Evolutionary conservation across 2,113 vertebrate genomes (phyloP).

Genomic region (Dasyprocta punctata): DNA sequence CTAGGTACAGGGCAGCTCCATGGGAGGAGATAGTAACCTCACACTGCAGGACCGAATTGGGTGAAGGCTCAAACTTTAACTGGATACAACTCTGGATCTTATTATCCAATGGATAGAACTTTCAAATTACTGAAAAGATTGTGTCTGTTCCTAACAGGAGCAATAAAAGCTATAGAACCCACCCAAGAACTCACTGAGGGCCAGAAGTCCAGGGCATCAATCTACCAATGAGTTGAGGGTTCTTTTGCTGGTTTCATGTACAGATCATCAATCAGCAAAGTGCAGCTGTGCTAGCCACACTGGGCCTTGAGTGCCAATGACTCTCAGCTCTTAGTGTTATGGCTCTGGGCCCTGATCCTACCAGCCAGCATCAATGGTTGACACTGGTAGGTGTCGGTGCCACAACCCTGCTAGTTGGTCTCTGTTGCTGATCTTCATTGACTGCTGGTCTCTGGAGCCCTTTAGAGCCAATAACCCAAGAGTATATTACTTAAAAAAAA

Average conservation of each 20-base stretch:
- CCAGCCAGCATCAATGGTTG: neutral
- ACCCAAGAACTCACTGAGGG: neutral
- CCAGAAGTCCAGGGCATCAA: neutral
- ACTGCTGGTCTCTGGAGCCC: neutral
- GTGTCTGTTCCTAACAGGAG: neutral
- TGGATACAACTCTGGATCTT: neutral
- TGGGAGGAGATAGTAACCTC: fast-evolving
- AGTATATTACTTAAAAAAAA: neutral
- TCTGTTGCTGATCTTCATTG: neutral
- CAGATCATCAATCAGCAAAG: neutral
- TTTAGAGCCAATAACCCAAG: neutral
- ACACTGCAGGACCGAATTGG: neutral
- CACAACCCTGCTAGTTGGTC: neutral
- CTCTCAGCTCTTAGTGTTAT: neutral
- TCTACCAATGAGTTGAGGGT: neutral
- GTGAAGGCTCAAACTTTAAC: neutral
- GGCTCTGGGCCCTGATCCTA: neutral
- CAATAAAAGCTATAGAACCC: neutral
- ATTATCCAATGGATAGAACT: neutral
- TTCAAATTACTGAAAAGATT: neutral
- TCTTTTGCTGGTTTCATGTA: neutral
- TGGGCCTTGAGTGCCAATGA: neutral
- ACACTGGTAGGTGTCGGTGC: neutral
- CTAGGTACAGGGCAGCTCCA: fast-evolving
- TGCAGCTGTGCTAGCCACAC: neutral